Percentiles rank a stretch among this genome's conserved stretches.
These are phyloP conservation scores for Stegana nigrithorax DNA, from an alignment of 2,888 invertebrate species.

Conservation along the genomic window DNA sequence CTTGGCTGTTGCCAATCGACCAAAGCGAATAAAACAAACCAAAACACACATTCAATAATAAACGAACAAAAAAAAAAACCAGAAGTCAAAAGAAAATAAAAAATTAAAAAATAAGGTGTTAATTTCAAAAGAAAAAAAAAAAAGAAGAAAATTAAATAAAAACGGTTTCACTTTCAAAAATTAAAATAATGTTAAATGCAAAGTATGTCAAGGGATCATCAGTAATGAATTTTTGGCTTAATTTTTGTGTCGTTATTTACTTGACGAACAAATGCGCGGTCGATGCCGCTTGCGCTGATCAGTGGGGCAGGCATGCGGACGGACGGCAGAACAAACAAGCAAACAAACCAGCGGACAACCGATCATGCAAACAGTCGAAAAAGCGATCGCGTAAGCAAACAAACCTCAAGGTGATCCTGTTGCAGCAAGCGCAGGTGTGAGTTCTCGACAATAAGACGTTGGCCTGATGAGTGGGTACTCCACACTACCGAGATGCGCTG, in stretches of 20 bases:
- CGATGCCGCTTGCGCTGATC: background rate
- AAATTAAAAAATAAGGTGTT: too few species aligned
- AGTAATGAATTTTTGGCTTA: conserved; percentile 1
- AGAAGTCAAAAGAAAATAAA: background rate
- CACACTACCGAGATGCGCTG: too few species aligned
- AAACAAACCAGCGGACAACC: conserved; percentile 1
- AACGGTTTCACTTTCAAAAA: conserved; percentile 3
- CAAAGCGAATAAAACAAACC: conserved; percentile 6
- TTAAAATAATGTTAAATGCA: background rate
- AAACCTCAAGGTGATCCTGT: conserved; percentile 13
- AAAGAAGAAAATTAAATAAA: too few species aligned
- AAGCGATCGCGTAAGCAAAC: background rate
- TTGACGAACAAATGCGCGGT: background rate
- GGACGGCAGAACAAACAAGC: background rate
- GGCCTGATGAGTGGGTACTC: too few species aligned
- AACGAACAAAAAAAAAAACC: background rate
- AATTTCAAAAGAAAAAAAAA: background rate
- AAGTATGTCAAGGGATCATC: conserved; percentile 14
- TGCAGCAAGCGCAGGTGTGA: too few species aligned
- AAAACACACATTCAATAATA: conserved; percentile 1
- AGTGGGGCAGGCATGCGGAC: background rate
- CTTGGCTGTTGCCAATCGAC: conserved; percentile 8
- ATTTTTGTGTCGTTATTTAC: too few species aligned
- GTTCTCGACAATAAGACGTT: too few species aligned
- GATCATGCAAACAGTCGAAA: too few species aligned